Percentiles rank a stretch among this genome's conserved stretches.
Evolutionary conservation across 2,113 vertebrate species (phyloP).

Genomic region (Amphiprion ocellaris): DNA sequence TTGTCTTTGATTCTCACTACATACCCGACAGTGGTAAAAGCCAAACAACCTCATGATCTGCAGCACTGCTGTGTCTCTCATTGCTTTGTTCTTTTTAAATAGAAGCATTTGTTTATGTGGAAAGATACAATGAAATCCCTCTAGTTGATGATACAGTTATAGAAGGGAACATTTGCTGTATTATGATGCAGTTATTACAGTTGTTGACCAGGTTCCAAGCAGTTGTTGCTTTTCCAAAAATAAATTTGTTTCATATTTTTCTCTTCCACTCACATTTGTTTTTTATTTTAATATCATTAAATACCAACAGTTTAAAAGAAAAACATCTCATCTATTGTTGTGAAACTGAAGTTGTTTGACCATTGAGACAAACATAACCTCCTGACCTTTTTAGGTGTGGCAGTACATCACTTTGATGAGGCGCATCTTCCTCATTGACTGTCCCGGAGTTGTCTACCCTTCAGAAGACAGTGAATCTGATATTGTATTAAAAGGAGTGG

Average conservation of each 20-base stretch:
- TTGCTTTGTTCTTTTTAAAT: not conserved
- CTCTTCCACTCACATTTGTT: no score
- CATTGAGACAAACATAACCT: not conserved
- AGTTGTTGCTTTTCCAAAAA: not conserved
- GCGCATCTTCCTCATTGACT: slow-evolving; percentile 98
- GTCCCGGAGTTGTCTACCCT: slow-evolving; percentile 97
- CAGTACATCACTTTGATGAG: slow-evolving; percentile 99
- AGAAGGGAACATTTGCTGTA: not conserved
- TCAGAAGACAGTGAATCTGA: slow-evolving; percentile 96
- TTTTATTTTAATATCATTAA: no score
- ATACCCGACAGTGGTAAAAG: slow-evolving; percentile 1
- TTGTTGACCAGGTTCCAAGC: not conserved
- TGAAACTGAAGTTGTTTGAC: slow-evolving; percentile 7
- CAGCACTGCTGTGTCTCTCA: not conserved
- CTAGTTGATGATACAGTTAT: slow-evolving; percentile 38
- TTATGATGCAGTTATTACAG: not conserved
- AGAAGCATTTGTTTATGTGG: slow-evolving; percentile 25
- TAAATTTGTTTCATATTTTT: no score
- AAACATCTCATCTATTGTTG: no score
- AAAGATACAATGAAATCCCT: slow-evolving; percentile 8
- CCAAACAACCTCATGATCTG: slow-evolving; percentile 15
- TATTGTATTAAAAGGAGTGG: slow-evolving; percentile 97
- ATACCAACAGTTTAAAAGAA: no score
- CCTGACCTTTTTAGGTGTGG: slow-evolving; percentile 89
- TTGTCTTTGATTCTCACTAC: slow-evolving; percentile 22